phyloP scores from a whole-genome alignment of 1,140 invertebrate genomes.

The Dreissena polymorpha region DNA sequence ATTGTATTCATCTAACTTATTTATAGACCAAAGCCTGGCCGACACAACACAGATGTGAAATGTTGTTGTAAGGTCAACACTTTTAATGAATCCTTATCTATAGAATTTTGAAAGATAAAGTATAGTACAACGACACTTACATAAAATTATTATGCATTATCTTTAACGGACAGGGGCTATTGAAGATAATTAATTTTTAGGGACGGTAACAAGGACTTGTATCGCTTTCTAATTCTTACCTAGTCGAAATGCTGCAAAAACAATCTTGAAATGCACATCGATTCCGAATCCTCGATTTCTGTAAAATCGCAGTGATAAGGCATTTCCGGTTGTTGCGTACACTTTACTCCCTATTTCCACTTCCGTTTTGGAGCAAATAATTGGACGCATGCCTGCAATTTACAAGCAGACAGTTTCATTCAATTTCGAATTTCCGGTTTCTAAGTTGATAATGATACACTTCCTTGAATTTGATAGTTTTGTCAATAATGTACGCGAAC shows the following conservation, averaged over 20 bases:
- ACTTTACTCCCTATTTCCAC: slow-evolving; percentile 37
- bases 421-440: neutral
- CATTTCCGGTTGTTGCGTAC: slow-evolving; percentile 41
- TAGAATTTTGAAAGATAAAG: too few species aligned
- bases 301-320: slow-evolving; percentile 28
- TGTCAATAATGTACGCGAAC: neutral
- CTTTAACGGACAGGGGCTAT: too few species aligned
- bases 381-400: slow-evolving; percentile 34
- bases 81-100: too few species aligned
- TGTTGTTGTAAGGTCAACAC: too few species aligned
- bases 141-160: too few species aligned
- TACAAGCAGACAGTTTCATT: neutral
- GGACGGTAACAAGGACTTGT: too few species aligned
- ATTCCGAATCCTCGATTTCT: slow-evolving; percentile 33
- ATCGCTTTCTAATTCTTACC: slow-evolving; percentile 8
- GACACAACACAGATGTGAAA: too few species aligned
- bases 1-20: too few species aligned
- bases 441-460: neutral
- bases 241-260: slow-evolving; percentile 43
- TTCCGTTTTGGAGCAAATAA: slow-evolving; percentile 35
- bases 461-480: neutral
- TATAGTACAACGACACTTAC: too few species aligned
- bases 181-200: too few species aligned
- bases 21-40: too few species aligned
- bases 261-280: slow-evolving; percentile 23